Evolutionary conservation across 2,113 vertebrate genomes (phyloP), one percentile per base, ranked within the genome.

Genomic region (Cavia aperea): DNA sequence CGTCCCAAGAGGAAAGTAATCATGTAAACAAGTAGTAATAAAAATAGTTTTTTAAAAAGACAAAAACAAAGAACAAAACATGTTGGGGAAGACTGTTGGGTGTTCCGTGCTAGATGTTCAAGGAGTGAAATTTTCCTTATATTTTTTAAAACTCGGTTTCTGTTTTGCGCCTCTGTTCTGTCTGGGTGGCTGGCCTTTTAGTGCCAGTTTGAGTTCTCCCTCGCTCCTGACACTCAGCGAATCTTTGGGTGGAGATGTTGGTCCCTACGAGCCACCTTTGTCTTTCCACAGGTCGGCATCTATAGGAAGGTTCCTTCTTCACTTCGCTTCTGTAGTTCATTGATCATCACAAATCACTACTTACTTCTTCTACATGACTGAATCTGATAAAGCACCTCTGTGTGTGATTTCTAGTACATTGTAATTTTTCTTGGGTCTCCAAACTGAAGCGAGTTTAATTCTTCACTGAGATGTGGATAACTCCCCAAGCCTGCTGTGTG

Each of bases 301-400:
- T 60, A 7, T 60, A 31, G n/a, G 81, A 94, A 81, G 58, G n/a
- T n/a, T 95, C 19, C 78, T 65, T 31, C 16, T 93, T 91, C 49
- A 43, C 83, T 91, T 83, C 62, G 11, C 46, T 93, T 90, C 77
- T 93, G 29, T 65, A 85, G 83, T 77, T 83, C 82, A 23, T 79
- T 78, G 51, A 23, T 91, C 26, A 66, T 36, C 51, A 56, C 58
- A 72, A 19, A 60, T 73, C 65, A 39, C 49, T 31, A 36, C 62
- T 77, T 33, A 86, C 73, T 83, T 36, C 33, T 72, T 26, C 51
- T 56, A 60, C 1, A 66, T 23, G 77, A 29, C 79, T 87, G 78
- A 46, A 65, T 78, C 39, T 93, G 49, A 58, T 49, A 84, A 92
- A 90, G 21, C 11, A 93, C 49, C 31, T 54, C 58, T 26, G 62